Conservation (phyloP, 2,888 invertebrate genomes). For the Mylabris sibirica region DNA sequence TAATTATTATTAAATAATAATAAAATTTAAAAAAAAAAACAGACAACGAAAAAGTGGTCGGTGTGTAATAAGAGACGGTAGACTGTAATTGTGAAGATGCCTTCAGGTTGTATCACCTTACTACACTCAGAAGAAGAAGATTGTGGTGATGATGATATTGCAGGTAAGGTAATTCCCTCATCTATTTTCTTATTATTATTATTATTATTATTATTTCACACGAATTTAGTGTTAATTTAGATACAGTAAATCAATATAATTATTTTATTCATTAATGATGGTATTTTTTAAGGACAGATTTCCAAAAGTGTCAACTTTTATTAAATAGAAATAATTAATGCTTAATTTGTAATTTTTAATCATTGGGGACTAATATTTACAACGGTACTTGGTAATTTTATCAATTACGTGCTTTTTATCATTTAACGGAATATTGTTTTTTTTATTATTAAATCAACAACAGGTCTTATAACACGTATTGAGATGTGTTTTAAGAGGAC, state of each 20-base stretch:
- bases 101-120: slow-evolving; percentile 37
- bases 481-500: background rate
- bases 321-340: background rate
- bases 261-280: no score
- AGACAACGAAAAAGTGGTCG: slow-evolving; percentile 31
- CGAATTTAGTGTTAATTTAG: slow-evolving; percentile 10
- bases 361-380: background rate
- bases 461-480: background rate
- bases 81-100: slow-evolving; percentile 43
- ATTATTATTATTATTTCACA: background rate
- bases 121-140: slow-evolving; percentile 25
- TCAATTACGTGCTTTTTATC: slow-evolving; percentile 5
- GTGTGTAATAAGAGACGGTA: slow-evolving; percentile 39
- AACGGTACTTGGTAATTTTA: background rate
- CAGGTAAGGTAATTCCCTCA: slow-evolving; percentile 24
- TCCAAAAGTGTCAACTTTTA: background rate
- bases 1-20: slow-evolving; percentile 14
- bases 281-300: no score
- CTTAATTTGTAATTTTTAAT: background rate
- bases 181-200: background rate
- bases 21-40: slow-evolving; percentile 27
- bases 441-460: background rate
- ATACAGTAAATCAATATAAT: no score
- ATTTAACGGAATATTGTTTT: background rate
- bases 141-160: slow-evolving; percentile 34